A percentile compares a stretch with the other conserved stretches of the same genome.
These are phyloP conservation scores for Diplolepis rosae DNA, from an alignment of 2,888 invertebrate species.

Conservation along the genomic window DNA sequence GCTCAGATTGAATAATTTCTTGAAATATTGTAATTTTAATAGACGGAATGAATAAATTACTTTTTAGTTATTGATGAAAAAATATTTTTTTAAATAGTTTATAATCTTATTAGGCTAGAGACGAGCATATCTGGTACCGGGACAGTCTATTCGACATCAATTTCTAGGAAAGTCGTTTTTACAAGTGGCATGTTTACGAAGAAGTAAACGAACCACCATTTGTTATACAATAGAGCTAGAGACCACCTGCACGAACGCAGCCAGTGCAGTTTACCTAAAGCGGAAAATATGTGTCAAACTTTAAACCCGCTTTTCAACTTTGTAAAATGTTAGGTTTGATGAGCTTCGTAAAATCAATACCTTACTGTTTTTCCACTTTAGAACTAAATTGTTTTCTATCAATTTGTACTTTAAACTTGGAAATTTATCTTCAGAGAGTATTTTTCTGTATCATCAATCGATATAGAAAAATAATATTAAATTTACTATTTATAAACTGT, in stretches of 20 bases:
- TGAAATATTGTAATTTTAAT: too few species aligned
- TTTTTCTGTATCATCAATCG: too few species aligned
- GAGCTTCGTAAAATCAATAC: constrained; percentile 17
- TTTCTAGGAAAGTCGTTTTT: constrained; percentile 37
- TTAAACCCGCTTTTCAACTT: constrained; percentile 8
- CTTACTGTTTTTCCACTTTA: neutral
- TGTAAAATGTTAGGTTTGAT: constrained; percentile 3
- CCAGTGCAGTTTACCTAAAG: constrained; percentile 11
- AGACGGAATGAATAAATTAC: too few species aligned
- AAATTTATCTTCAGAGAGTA: too few species aligned
- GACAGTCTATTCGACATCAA: constrained; percentile 37
- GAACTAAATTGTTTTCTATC: neutral
- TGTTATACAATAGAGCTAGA: constrained; percentile 9
- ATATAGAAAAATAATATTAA: too few species aligned
- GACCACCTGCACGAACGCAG: constrained; percentile 4
- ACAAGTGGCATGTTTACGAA: constrained; percentile 35
- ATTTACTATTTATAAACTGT: too few species aligned
- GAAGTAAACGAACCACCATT: constrained; percentile 31
- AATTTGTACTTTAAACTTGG: neutral
- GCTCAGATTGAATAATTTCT: too few species aligned
- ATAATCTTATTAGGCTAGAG: too few species aligned
- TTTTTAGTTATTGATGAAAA: too few species aligned
- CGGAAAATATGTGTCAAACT: constrained; percentile 23
- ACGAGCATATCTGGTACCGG: constrained; percentile 38
- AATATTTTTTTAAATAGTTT: too few species aligned